Percentiles rank a stretch among this genome's conserved stretches.
phyloP scores from a whole-genome alignment of 2,888 invertebrate genomes.

The Lacanobia wlatinum region DNA sequence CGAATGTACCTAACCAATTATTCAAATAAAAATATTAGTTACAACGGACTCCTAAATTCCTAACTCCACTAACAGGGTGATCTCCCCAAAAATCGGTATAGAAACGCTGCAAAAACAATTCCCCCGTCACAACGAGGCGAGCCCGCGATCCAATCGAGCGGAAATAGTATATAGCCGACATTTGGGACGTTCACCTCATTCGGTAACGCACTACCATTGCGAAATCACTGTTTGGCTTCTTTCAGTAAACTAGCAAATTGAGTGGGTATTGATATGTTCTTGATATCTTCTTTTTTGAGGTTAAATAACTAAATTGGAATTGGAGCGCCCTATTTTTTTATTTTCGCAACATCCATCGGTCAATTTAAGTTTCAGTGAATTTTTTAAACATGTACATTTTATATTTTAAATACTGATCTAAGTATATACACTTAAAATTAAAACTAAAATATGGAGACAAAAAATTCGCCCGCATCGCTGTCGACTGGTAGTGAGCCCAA shows the following conservation, averaged over 20 bases:
- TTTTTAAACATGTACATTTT: too few relatives aligned
- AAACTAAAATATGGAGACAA: too few relatives aligned
- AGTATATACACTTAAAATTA: too few relatives aligned
- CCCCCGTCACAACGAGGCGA: slow-evolving; percentile 43
- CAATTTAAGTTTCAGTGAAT: too few relatives aligned
- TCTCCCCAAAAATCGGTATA: slow-evolving; percentile 51
- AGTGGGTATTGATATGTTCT: slow-evolving; percentile 23
- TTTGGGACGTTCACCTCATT: slow-evolving; percentile 76
- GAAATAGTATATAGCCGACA: slow-evolving; percentile 78
- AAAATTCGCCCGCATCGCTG: too few relatives aligned
- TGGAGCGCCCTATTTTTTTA: background rate
- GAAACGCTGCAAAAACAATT: slow-evolving; percentile 63
- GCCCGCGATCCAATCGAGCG: slow-evolving; percentile 70
- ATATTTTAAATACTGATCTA: too few relatives aligned
- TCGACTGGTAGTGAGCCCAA: too few relatives aligned
- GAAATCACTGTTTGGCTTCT: slow-evolving; percentile 53
- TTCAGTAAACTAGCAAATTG: slow-evolving; percentile 49
- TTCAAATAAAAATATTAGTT: slow-evolving; percentile 25
- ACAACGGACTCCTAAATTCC: slow-evolving; percentile 25
- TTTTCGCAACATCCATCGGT: background rate
- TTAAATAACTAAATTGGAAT: slow-evolving; percentile 20
- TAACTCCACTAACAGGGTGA: slow-evolving; percentile 50
- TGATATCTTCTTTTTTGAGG: slow-evolving; percentile 24
- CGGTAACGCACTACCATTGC: slow-evolving; percentile 54
- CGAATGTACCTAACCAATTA: background rate